Percentiles rank a stretch among this genome's conserved stretches.
phyloP scores from a whole-genome alignment of 2,888 invertebrate species.

The Phaedon cochleariae region DNA sequence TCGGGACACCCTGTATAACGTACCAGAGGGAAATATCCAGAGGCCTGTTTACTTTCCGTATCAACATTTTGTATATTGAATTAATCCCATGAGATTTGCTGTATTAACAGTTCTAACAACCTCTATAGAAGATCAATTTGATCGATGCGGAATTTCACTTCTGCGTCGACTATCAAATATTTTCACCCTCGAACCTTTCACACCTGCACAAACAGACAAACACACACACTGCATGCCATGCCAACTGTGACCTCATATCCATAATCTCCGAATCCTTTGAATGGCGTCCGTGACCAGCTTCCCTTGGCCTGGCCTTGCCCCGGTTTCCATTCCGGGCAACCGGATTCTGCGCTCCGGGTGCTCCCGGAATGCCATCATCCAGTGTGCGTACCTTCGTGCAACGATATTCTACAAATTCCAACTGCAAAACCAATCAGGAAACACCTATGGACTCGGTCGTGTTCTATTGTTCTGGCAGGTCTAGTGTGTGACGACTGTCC shows the following conservation, averaged over 20 bases:
- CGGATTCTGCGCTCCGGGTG: constrained; percentile 50
- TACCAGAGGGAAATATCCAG: too few species aligned
- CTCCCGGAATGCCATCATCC: constrained; percentile 53
- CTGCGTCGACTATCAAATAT: too few species aligned
- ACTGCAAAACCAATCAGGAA: not conserved
- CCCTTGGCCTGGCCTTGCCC: constrained; percentile 53
- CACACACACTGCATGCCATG: not conserved
- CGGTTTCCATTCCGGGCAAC: constrained; percentile 50
- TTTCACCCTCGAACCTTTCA: not conserved
- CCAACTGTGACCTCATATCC: not conserved
- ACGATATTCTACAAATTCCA: constrained; percentile 42
- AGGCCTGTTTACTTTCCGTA: too few species aligned
- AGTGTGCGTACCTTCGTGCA: constrained; percentile 54
- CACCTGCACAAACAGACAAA: too few species aligned
- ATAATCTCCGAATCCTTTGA: constrained; percentile 21
- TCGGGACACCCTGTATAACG: too few species aligned
- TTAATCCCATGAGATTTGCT: too few species aligned
- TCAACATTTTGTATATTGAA: too few species aligned
- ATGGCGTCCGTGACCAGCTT: constrained; percentile 18
- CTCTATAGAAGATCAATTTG: too few species aligned
- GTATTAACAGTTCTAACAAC: too few species aligned
- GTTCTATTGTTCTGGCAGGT: not conserved
- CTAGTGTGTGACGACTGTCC: not conserved
- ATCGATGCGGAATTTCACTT: too few species aligned
- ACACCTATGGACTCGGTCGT: not conserved